Percentiles rank a stretch among this genome's conserved stretches.
phyloP scores from a whole-genome alignment of 2,113 vertebrate genomes.

The Tragelaphus scriptus region DNA sequence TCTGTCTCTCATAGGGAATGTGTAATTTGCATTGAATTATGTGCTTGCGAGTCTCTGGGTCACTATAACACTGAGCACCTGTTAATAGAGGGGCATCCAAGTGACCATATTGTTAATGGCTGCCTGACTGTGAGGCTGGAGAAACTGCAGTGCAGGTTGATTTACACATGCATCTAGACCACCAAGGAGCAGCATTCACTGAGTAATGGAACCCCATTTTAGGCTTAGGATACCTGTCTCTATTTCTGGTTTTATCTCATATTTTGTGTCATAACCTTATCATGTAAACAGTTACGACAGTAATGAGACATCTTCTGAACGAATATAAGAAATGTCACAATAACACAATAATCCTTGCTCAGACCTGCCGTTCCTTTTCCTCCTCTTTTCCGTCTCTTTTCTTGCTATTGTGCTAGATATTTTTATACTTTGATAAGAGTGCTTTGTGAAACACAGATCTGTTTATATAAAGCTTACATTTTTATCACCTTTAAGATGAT shows the following conservation, averaged over 20 bases:
- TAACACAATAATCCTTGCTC: background rate
- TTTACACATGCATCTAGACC: rapidly evolving
- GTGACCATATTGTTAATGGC: background rate
- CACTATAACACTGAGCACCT: background rate
- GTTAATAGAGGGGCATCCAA: background rate
- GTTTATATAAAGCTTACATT: background rate
- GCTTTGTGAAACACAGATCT: background rate
- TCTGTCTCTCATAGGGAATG: background rate
- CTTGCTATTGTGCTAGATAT: background rate
- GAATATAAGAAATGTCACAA: background rate
- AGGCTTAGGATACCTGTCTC: background rate
- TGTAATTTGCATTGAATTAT: background rate
- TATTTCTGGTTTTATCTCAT: background rate
- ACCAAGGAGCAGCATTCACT: background rate
- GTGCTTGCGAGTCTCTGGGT: background rate
- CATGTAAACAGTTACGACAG: background rate
- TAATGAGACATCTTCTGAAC: background rate
- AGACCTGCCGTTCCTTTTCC: background rate
- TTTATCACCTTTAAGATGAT: background rate
- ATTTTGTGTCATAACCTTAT: background rate
- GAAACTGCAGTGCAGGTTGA: background rate
- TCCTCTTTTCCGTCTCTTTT: background rate
- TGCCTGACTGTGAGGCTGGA: background rate
- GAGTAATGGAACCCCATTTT: background rate
- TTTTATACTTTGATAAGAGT: background rate